Evolutionary conservation across 2,888 invertebrate species (phyloP), one percentile per base, ranked within the genome.

Genomic region (Dendrolimus houi): DNA sequence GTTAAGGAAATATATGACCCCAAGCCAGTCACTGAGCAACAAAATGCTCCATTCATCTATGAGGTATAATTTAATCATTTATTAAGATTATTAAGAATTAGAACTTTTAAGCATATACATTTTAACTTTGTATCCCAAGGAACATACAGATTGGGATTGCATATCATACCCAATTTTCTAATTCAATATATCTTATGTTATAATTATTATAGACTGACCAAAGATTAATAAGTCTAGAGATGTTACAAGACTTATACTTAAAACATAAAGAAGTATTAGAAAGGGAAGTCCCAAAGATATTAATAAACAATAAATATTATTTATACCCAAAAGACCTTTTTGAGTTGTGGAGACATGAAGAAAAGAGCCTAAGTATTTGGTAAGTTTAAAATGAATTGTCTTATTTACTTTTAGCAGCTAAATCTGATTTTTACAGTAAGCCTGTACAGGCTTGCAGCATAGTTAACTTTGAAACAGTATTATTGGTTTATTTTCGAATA

Each of bases 1-100:
- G 91, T 97, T 52, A 86, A 94, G 58, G 93, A 95, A 78, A 82
- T 96, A 56, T 91, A 93, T 58, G 92, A 92, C 56, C 92, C 92
- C 59, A 86, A 77, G 52, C 77, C 79, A 55, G 67, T 76, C 2
- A 73, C 67, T 59, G 75, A 81, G 60, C 81, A 86, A 64, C 73
- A 85, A 57, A 77, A 62, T 64, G 81, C 83, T 65, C 93, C 93
- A 60, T 92, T 92, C 75, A 81, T 92, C 65, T 93, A 93, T 74
- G 85, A 92, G 89, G 92, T 92, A 77, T 29, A 29, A 29, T 29
- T 29, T 29, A 2, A 2, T 29, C 29, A 29, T 29, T 29, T 29
- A 29, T 29, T 17, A 3, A 17, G 17, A 17, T 17, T 17, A 17
- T 17, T 29, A 3, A 29, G 3, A 29, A 29, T 29, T 29, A 29